Base-by-base conservation (phyloP, 2,888 invertebrate species). In the Nephrotoma appendiculata region DNA sequence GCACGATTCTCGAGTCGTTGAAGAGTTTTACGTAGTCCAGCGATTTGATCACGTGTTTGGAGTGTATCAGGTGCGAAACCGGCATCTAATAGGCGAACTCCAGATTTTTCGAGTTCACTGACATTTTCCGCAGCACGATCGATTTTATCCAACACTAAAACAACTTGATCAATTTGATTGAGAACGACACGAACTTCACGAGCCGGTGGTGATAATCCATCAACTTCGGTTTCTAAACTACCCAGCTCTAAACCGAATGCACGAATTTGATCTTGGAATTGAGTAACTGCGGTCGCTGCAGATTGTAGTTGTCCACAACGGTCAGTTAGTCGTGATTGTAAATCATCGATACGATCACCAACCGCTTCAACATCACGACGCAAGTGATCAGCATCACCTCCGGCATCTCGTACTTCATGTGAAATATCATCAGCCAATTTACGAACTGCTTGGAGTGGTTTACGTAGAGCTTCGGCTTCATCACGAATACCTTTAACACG, bases 221-320 rank as follows among this genome's bases (percentile, higher is more conserved):
- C 97, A 52, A 98, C 92, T 88, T 98, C 96, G 87, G 94, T 94
- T 90, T 98, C 98, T 86, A 98, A 91, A 87, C 94, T 95, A 0
- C 95, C 93, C 2, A 98, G 92, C 90, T 98, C 96, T 88, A 95
- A 93, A 31, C 95, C 94, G 1, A 98, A 92, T 71, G 92, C 93
- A 91, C 97, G 98, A 12, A 97, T 95, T 92, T 96, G 95, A 88
- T 97, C 97, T 92, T 97, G 96, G 92, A 98, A 98, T 89, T 96
- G 96, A 0, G 96, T 94, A 86, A 97, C 95, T 0, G 97, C 97
- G 0, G 96, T 96, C 0, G 97, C 96, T 0, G 97, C 97, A 0
- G 96, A 96, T 88, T 97, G 96, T 86, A 98, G 91, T 88, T 95
- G 94, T 86, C 95, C 95, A 89, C 95, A 95, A 5, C 97, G 94